Base-by-base conservation (phyloP, 2,113 vertebrate species). In the Epinephelus fuscoguttatus region DNA sequence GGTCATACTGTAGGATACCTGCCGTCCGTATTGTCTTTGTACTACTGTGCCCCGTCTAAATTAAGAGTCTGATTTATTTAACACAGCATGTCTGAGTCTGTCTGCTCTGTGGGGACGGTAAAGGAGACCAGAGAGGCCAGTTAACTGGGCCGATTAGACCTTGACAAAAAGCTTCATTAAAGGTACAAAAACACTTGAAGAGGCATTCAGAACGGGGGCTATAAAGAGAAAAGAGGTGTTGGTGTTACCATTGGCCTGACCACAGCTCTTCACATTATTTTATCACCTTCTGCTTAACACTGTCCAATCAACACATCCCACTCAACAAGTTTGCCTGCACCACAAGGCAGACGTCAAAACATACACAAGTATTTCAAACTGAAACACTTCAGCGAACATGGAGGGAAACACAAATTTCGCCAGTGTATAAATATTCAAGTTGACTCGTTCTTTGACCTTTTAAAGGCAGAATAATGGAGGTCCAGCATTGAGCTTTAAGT, bases 221-320 rank as follows among this genome's bases (percentile, higher is more conserved):
- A 59, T 37, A 76, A 80, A 56, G 42, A 53, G 37, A 75, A 30
- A 80, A 12, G 64, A 80, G 37, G 42, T 13, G 57, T 66, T 56
- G 60, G 45, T 70, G 19, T 70, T 85, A 80, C 63, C 59, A 68
- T 13, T 70, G 67, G 45, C 61, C 14, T 8, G 10, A 57, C 49
- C 55, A 66, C 0, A 76, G 61, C 15, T 71, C 80, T 49, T 57
- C 72, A 79, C 50, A 40, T 64, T 37, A 64, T 75, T 37, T 88
- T 47, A 64, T 45, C 80, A 56, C 88, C 80, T 82, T 80, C 84
- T 83, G 75, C 74, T 81, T 33, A 75, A 87, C 85, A 84, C 84
- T 1, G 21, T 80, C 85, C 69, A 85, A 81, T 85, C 84, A 89
- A 88, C 91, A 90, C 90, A 23, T 92, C 92, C 92, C 80, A 87